A percentile compares a stretch with the other conserved stretches of the same genome.
Conservation (phyloP, 1,140 invertebrate genomes). For the Xylocopa sonorina region DNA sequence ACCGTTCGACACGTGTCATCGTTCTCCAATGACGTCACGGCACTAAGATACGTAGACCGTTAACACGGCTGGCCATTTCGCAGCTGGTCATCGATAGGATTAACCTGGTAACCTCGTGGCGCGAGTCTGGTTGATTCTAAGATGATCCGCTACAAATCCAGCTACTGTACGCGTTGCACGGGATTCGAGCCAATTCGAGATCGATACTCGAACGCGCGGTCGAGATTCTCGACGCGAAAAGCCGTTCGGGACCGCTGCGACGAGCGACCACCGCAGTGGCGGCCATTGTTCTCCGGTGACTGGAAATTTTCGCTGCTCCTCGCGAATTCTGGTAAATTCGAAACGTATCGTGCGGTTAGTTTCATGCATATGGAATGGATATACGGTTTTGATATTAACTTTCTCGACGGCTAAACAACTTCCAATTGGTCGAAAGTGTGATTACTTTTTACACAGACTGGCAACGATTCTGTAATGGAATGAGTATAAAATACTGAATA, state of each 20-base stretch:
- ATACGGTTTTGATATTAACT: neutral
- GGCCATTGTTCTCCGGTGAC: neutral
- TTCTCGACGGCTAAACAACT: too few species aligned
- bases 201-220: too few species aligned
- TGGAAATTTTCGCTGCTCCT: slow-evolving; percentile 2
- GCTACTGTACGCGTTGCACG: neutral
- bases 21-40: too few species aligned
- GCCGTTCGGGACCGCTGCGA: neutral
- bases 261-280: too few species aligned
- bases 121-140: neutral
- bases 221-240: neutral
- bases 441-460: too few species aligned
- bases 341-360: neutral
- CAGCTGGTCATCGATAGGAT: slow-evolving; percentile 28
- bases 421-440: too few species aligned
- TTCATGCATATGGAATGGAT: slow-evolving; percentile 8
- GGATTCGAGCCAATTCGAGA: slow-evolving; percentile 4
- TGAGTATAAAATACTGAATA: too few species aligned
- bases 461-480: too few species aligned
- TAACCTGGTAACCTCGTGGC: slow-evolving; percentile 26
- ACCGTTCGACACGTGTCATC: neutral
- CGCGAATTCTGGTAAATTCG: neutral
- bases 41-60: neutral
- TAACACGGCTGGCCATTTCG: slow-evolving; percentile 12
- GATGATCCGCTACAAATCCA: slow-evolving; percentile 30